Percentiles rank a stretch among this genome's conserved stretches.
phyloP scores from a whole-genome alignment of 2,797 vertebrate genomes.

The Echeneis naucrates region DNA sequence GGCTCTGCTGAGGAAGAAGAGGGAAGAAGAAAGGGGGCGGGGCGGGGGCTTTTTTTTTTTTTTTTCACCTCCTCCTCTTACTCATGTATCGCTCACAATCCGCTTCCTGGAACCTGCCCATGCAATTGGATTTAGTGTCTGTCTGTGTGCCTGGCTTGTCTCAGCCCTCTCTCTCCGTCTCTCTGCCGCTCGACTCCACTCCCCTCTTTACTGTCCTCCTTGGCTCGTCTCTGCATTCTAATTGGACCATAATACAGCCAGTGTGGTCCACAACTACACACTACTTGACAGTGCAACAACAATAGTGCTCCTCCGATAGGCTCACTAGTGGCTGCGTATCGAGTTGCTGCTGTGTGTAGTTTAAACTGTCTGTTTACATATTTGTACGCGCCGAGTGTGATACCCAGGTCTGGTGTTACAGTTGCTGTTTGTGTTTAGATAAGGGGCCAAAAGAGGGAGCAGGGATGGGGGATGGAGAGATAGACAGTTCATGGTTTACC shows the following conservation, averaged over 20 bases:
- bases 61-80: constrained; percentile 36
- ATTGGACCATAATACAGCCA: constrained; percentile 71
- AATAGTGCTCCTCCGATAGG: constrained; percentile 45
- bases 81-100: constrained; percentile 61
- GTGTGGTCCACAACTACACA: constrained; percentile 68
- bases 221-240: constrained; percentile 70
- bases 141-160: constrained; percentile 79
- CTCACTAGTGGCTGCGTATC: constrained; percentile 34
- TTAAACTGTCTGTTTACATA: constrained; percentile 47
- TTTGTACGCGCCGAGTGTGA: constrained; percentile 28
- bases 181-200: constrained; percentile 46
- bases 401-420: constrained; percentile 50
- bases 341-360: constrained; percentile 23
- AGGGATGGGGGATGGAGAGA: constrained; percentile 44
- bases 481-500: constrained; percentile 72
- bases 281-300: constrained; percentile 69
- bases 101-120: constrained; percentile 77
- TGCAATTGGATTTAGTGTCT: constrained; percentile 80
- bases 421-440: constrained; percentile 74
- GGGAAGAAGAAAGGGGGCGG: neutral
- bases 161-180: constrained; percentile 59
- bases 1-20: constrained; percentile 33
- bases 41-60: constrained; percentile 4
- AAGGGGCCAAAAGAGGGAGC: constrained; percentile 43
- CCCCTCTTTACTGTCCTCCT: constrained; percentile 57